Percentiles rank a stretch among this genome's conserved stretches.
These are phyloP conservation scores for Mimachlamys varia DNA, from an alignment of 2,888 invertebrate genomes.

Conservation along the genomic window DNA sequence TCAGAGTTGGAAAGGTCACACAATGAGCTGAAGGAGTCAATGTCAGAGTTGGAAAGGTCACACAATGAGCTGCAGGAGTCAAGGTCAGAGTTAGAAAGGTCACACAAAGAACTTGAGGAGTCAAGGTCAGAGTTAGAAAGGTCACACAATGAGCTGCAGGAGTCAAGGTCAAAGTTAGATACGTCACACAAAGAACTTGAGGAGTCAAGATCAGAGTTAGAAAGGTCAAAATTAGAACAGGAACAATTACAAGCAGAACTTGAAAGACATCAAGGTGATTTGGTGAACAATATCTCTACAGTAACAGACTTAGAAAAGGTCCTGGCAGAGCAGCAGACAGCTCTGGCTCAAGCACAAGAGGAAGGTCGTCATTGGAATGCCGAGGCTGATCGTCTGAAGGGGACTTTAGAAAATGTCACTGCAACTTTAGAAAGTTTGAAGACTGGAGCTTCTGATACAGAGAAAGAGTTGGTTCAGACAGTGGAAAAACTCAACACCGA, in stretches of 20 bases:
- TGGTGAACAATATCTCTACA: not conserved
- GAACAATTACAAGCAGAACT: not conserved
- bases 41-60: conserved; percentile 43
- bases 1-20: conserved; percentile 44
- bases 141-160: not conserved
- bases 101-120: not conserved
- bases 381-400: not conserved
- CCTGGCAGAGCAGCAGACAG: not conserved
- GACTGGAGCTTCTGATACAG: not conserved
- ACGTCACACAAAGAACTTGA: not conserved
- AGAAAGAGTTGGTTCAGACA: conserved; percentile 3
- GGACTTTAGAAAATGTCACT: not conserved
- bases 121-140: conserved; percentile 39
- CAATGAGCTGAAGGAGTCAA: conserved; percentile 44
- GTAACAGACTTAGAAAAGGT: conserved; percentile 2
- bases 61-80: conserved; percentile 31
- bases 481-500: not conserved
- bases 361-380: not conserved
- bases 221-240: not conserved
- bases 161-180: not conserved
- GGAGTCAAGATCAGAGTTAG: not conserved
- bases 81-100: conserved; percentile 42
- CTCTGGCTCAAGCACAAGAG: not conserved
- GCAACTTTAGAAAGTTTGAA: not conserved
- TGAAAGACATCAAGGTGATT: conserved; percentile 13